Evolutionary conservation across 2,888 invertebrate genomes (phyloP).

Genomic region (Oeneis ivallda): DNA sequence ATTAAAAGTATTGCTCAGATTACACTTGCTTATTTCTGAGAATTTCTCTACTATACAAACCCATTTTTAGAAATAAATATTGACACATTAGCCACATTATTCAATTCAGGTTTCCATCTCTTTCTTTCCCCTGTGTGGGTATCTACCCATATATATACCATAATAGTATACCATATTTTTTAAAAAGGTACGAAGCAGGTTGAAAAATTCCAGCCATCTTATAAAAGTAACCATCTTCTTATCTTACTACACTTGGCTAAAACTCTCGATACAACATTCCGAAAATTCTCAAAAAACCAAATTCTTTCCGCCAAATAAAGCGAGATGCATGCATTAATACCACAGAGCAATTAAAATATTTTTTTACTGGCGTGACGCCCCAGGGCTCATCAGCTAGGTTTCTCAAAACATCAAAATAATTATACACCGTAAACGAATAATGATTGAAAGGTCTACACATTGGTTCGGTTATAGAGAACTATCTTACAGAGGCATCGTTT

Average conservation of each 20-base stretch:
- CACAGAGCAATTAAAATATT: slow-evolving; percentile 71
- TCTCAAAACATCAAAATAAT: slow-evolving; percentile 73
- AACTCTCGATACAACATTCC: slow-evolving; percentile 9
- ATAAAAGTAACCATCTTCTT: background rate
- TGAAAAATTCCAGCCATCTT: background rate
- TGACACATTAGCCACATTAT: background rate
- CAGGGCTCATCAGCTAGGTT: slow-evolving; percentile 59
- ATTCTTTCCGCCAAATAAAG: slow-evolving; percentile 23
- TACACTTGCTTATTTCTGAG: no score
- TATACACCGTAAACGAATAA: slow-evolving; percentile 70
- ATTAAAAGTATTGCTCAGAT: background rate
- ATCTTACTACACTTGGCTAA: background rate
- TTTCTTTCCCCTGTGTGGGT: no score
- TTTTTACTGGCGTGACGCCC: slow-evolving; percentile 53
- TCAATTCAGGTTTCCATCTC: no score
- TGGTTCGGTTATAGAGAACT: slow-evolving; percentile 49
- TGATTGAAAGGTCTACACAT: slow-evolving; percentile 76
- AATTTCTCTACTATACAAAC: no score
- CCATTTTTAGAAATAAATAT: no score
- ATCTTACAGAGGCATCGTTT: slow-evolving; percentile 23
- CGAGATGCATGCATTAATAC: slow-evolving; percentile 54
- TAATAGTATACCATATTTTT: no score
- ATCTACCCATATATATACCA: no score
- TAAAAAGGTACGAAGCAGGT: background rate
- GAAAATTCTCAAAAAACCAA: slow-evolving; percentile 15